Base-by-base conservation (phyloP, 1,140 invertebrate genomes). In the Lordiphosa stackelbergi region DNA sequence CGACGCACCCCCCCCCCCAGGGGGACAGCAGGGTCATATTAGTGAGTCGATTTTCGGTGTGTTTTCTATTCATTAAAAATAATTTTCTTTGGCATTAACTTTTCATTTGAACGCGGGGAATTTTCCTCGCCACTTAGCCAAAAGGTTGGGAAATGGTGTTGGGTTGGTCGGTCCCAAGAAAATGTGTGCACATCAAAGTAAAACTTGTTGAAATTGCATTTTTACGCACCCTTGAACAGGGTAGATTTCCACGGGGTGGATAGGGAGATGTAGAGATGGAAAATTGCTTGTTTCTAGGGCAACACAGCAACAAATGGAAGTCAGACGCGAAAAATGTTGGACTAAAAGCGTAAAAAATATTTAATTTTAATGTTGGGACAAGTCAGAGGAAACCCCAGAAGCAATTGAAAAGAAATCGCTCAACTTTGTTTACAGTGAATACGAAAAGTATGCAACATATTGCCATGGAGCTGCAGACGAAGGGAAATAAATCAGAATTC, bases 191-290 rank as follows among this genome's bases (percentile, higher is more conserved):
- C 75, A 81, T 81, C 75, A 81, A 81, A 81, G 75, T 79, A 57
- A 81, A 81, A 81, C 71, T 81, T 81, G 77, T 81, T 83, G 75
- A 81, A 81, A 81, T 81, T 81, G 75, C 75, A 81, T 81, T 81
- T 81, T 83, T 75, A 75, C 75, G 75, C 75, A 74, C 72, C 75
- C 77, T 83, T 81, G 75, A 73, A 69, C 75, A 69, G 56, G 38
- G 60, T 61, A 63, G 59, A 61, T 75, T 54, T 66, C 35, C 36
- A 12, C 34, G 12, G 40, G 53, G 19, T 16, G 19, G 6, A 24
- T n/a, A 28, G 34, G 35, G 34, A 7, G 4, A 42, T 13, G 46
- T 9, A 31, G 66, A 22, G 19, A 24, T 24, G 22, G 64, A 65
- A 74, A 72, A 83, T 63, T 73, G 66, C 59, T 64, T 55, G 75